A percentile compares a stretch with the other conserved stretches of the same genome.
Evolutionary conservation across 2,113 vertebrate species (phyloP).

Genomic region (Odobenus rosmarus): DNA sequence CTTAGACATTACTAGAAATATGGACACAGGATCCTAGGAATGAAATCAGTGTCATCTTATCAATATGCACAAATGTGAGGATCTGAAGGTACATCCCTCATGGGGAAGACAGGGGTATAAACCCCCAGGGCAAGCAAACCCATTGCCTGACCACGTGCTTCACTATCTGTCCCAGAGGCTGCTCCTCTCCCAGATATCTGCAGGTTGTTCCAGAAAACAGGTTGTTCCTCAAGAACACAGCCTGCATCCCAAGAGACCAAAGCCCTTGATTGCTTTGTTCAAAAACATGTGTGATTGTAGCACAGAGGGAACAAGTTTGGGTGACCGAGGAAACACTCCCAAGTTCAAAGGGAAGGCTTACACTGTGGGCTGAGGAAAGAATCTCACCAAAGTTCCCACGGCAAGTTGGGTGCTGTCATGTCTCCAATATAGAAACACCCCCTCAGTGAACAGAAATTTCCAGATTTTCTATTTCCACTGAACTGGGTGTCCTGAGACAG

Average conservation of each 20-base stretch:
- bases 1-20: background rate
- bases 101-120: background rate
- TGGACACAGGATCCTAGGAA: background rate
- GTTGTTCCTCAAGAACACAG: background rate
- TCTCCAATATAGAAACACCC: background rate
- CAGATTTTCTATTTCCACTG: constrained; percentile 3
- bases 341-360: background rate
- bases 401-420: background rate
- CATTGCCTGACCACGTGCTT: background rate
- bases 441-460: background rate
- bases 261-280: background rate
- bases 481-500: background rate
- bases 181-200: background rate
- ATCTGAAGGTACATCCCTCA: background rate
- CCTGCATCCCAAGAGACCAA: background rate
- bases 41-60: background rate
- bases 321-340: background rate
- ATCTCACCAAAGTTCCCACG: background rate
- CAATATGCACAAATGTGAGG: background rate
- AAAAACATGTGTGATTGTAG: background rate
- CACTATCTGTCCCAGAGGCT: background rate
- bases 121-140: background rate
- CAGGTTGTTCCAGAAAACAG: background rate
- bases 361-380: background rate
- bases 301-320: background rate